phyloP scores from a whole-genome alignment of 2,888 invertebrate species.

The Archaeoteleia sp. region DNA sequence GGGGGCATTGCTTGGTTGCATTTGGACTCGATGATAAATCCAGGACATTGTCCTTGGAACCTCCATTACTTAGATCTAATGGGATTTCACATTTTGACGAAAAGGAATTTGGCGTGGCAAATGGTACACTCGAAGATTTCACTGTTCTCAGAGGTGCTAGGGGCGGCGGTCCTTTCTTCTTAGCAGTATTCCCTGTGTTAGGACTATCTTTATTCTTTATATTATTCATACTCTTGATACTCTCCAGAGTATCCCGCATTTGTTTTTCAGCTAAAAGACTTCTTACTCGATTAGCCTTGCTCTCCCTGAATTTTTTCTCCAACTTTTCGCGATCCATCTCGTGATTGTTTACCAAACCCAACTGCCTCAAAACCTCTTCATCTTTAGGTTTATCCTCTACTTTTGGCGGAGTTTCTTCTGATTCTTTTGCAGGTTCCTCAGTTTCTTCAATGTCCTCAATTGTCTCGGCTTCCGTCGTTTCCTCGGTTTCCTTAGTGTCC shows the following conservation, averaged over 20 bases:
- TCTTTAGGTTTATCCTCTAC: conserved; percentile 56
- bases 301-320: conserved; percentile 67
- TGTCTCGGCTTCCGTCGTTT: no score
- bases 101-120: conserved; percentile 44
- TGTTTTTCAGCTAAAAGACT: conserved; percentile 69
- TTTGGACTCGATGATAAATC: conserved; percentile 61
- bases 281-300: conserved; percentile 68
- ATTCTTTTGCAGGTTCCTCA: conserved; percentile 19
- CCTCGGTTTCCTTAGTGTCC: no score
- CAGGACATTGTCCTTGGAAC: conserved; percentile 58
- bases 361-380: conserved; percentile 65
- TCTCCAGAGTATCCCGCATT: conserved; percentile 67
- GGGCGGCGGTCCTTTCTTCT: conserved; percentile 69
- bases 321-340: conserved; percentile 65
- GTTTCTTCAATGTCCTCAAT: conserved; percentile 31
- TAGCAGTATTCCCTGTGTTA: conserved; percentile 29
- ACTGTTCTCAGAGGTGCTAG: conserved; percentile 63
- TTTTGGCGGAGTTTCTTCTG: conserved; percentile 7
- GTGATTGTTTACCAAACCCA: conserved; percentile 65
- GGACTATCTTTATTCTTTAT: conserved; percentile 45
- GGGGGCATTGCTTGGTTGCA: conserved; percentile 31
- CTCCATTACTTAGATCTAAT: conserved; percentile 60
- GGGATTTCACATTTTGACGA: conserved; percentile 63
- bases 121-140: conserved; percentile 53
- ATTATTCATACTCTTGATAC: conserved; percentile 61